Evolutionary conservation across 2,113 vertebrate species (phyloP), one percentile per base, ranked within the genome.

Genomic region (Callocephalon fimbriatum): DNA sequence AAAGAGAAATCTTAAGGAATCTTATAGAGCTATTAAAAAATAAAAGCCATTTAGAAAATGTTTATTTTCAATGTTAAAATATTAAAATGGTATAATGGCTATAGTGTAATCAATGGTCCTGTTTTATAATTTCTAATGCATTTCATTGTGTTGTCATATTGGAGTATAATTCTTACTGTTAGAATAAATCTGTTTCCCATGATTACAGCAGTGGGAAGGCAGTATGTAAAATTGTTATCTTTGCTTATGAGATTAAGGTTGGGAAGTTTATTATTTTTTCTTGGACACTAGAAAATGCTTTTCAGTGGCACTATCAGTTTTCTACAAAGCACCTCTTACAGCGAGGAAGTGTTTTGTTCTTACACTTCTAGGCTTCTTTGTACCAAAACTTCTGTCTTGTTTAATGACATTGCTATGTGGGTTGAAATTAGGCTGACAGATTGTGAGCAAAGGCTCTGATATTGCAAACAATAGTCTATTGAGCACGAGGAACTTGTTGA

Each of bases 351-450:
- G 58, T 85, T 94, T 94, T 93, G 79, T 94, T 93, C 88, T 47
- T 95, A 21, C 27, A 95, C 51, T 96, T 94, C 51, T 89, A 67
- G 61, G 48, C 72, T 86, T 79, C 90, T 93, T 95, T 96, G 74
- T 88, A 96, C 74, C 83, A 78, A 89, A 96, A 71, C 70, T 94
- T 66, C 76, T 0, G 3, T 71, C 83, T 95, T 95, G 90, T 93
- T 97, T 96, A 92, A 86, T 93, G 95, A 90, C 95, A 93, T 77
- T 97, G 88, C 94, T 88, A 84, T 48, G 79, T 92, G 95, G 76
- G 83, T 73, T 93, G 96, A 95, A 97, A 95, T 95, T 88, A 95
- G 88, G 73, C 86, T 95, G 95, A 95, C 91, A 97, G 96, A 96
- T 93, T 95, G 94, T 81, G 86, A 93, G 92, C 86, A 94, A 95